Percentiles rank a stretch among this genome's conserved stretches.
phyloP scores from a whole-genome alignment of 2,797 vertebrate genomes.

The Danio tinwini region DNA sequence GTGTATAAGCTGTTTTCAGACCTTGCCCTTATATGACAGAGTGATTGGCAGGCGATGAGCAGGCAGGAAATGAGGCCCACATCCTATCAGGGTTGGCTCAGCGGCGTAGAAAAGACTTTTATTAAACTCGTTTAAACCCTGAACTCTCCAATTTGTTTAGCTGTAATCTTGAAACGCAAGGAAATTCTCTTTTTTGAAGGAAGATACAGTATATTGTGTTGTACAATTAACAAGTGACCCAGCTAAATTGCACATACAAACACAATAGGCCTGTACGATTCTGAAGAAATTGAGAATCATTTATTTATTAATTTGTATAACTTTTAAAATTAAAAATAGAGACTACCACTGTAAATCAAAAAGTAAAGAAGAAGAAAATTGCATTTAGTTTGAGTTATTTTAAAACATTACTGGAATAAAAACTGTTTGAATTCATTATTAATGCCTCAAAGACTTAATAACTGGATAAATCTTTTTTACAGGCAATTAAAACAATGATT shows the following conservation, averaged over 20 bases:
- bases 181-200: not conserved
- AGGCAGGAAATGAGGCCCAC: constrained; percentile 63
- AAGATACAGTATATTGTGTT: constrained; percentile 29
- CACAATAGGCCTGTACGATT: too few species aligned
- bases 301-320: too few species aligned
- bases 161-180: constrained; percentile 19
- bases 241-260: not conserved
- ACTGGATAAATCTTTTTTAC: too few species aligned
- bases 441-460: too few species aligned
- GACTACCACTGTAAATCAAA: too few species aligned
- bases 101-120: constrained; percentile 40
- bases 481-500: too few species aligned
- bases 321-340: too few species aligned
- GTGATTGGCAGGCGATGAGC: constrained; percentile 60
- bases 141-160: constrained; percentile 35
- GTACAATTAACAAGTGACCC: constrained; percentile 1
- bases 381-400: too few species aligned
- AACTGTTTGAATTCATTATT: too few species aligned
- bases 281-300: too few species aligned
- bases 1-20: constrained; percentile 12
- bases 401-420: too few species aligned
- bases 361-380: too few species aligned
- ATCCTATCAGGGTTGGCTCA: constrained; percentile 42
- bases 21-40: constrained; percentile 32
- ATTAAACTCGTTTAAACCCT: constrained; percentile 43